phyloP scores from a whole-genome alignment of 2,113 vertebrate species.

The Oryzias javanicus region DNA sequence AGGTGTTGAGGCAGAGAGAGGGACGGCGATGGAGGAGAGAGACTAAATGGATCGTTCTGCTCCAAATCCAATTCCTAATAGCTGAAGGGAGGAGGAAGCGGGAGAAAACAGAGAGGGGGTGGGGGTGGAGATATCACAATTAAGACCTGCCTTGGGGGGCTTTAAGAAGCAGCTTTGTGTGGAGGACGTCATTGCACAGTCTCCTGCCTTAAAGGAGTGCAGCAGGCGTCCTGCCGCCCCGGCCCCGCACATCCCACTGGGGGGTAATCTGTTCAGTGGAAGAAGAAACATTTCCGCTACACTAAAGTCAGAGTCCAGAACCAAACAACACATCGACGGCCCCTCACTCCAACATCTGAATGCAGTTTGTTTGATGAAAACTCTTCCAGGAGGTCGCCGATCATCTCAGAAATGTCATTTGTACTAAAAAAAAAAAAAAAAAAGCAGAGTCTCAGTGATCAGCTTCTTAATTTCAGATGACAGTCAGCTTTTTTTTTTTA shows the following conservation, averaged over 20 bases:
- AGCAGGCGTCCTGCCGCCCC: constrained; percentile 29
- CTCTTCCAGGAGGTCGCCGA: no score
- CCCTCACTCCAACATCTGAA: no score
- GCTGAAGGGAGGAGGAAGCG: constrained; percentile 66
- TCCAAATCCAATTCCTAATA: constrained; percentile 80
- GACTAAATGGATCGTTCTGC: constrained; percentile 79
- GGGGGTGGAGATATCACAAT: constrained; percentile 72
- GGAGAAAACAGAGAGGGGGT: constrained; percentile 60
- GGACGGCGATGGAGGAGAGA: constrained; percentile 59
- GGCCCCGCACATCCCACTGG: constrained; percentile 16
- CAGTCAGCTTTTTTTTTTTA: no score
- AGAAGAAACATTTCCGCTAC: constrained; percentile 18
- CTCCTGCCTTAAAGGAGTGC: constrained; percentile 54
- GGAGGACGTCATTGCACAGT: constrained; percentile 59
- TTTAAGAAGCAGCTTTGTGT: constrained; percentile 70
- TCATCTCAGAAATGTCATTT: no score
- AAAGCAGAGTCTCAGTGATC: no score
- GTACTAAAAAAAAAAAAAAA: no score
- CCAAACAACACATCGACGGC: constrained; percentile 2
- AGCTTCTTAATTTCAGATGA: no score
- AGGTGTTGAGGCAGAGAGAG: constrained; percentile 65
- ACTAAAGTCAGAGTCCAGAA: constrained; percentile 29
- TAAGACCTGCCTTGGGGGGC: constrained; percentile 71
- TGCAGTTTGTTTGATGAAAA: no score
- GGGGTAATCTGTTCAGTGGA: constrained; percentile 34